Evolutionary conservation across 2,888 invertebrate genomes (phyloP), one percentile per base, ranked within the genome.

Genomic region (Amblyteles armatorius): DNA sequence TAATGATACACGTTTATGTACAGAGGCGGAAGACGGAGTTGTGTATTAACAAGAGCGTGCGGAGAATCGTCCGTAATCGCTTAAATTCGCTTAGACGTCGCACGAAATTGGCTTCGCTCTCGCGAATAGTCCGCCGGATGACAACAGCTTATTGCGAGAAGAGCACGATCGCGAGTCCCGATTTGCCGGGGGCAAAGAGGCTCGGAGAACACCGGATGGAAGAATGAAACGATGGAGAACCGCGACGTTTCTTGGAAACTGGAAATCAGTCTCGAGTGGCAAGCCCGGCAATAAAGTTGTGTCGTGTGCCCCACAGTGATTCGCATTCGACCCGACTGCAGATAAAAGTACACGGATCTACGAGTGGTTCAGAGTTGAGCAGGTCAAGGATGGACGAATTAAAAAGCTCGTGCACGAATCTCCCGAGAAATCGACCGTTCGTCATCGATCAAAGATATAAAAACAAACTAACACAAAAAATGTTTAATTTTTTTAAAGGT

Each of bases 231-330:
- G 9, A 55, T 57, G 3, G 13, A 13, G 16, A 60, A 60, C 3
- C 29, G 50, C 44, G 48, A 63, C 33, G 63, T 65, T 76, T 40
- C 26, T 48, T 5, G n/a, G 36, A 2, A 76, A 65, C 60, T 36
- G n/a, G 36, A 76, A 76, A 65, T 76, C 63, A 76, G 48, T 50
- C 65, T 50, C 65, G 16, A 50, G 74, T 63, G 65, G 65, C 16
- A 33, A 76, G 44, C 22, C 44, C n/a, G 48, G 44, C 22, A 50
- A 65, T 65, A 76, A 76, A 63, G 74, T 22, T 13, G 33, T 19
- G 50, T 29, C 16, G 60, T 19, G 22, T n/a, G 26, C 26, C n/a
- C 19, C 19, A 33, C 48, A 19, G 74, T 44, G 50, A 33, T 76
- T 63, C 57, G 26, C 48, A 19, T 7, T n/a, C n/a, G 19, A 22